phyloP scores from a whole-genome alignment of 1,140 invertebrate species.

The Nephotettix cincticeps region DNA sequence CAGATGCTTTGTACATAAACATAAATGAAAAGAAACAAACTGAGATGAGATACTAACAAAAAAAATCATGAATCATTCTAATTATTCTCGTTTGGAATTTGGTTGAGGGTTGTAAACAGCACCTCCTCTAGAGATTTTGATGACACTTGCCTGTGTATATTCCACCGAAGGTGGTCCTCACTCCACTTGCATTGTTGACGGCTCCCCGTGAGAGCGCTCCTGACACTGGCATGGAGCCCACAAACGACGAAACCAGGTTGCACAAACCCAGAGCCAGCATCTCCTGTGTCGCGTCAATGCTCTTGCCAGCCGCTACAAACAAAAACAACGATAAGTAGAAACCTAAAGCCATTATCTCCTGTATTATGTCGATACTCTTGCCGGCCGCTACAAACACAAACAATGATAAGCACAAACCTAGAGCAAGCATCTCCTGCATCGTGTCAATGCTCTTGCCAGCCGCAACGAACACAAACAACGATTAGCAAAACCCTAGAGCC shows the following conservation, averaged over 20 bases:
- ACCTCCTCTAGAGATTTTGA: too few relatives aligned
- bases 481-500: constrained; percentile 76
- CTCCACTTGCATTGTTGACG: constrained; percentile 84
- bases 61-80: too few relatives aligned
- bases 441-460: constrained; percentile 69
- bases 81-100: too few relatives aligned
- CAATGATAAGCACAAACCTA: constrained; percentile 77
- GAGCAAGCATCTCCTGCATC: constrained; percentile 76
- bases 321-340: too few relatives aligned
- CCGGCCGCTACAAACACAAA: constrained; percentile 83
- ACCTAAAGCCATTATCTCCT: too few relatives aligned
- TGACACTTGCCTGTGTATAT: constrained; percentile 66
- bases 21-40: too few relatives aligned
- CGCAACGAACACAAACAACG: constrained; percentile 78
- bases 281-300: constrained; percentile 75
- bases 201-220: constrained; percentile 81
- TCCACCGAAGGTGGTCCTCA: constrained; percentile 75
- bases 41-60: too few relatives aligned
- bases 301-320: constrained; percentile 58
- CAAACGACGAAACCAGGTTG: constrained; percentile 82
- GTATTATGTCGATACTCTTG: too few relatives aligned
- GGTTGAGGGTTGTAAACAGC: too few relatives aligned
- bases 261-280: constrained; percentile 76
- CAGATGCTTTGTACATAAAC: too few relatives aligned
- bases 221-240: constrained; percentile 82